Evolutionary conservation across 35 echinoderm and acorn worm genomes (phyloP), one percentile per base, ranked within the genome.

Genomic region (Strongylocentrotus purpuratus): DNA sequence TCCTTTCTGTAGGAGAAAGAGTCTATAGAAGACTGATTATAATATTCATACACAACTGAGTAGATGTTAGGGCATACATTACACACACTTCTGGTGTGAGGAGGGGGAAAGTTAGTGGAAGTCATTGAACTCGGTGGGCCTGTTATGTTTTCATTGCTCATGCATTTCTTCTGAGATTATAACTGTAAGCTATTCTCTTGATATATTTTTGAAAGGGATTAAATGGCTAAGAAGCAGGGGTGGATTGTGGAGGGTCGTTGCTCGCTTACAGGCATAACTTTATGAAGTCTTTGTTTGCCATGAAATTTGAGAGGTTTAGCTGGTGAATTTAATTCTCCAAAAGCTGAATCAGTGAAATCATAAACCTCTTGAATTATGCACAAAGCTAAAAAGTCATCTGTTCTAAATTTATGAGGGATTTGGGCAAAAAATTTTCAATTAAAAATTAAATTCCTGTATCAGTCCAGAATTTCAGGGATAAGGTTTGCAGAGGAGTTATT

Each of bases 121-220:
- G 87, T 89, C 87, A 89, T 33, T 89, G 87, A 89, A 89, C 87
- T 89, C 41, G 9, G 45, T 46, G 7, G 33, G 45, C 87, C 45
- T 89, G 33, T 89, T 46, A 45, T 89, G 87, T 89, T 89, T 89
- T 89, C 87, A 89, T 89, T 89, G 32, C 87, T 25, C 32, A 15
- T 89, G 14, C 4, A 15, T 20, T 89, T 41, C 87, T 89, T 18
- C 33, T 18, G 13, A 89, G 87, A 89, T 89, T 45, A 45, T 18
- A 46, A 89, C 33, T 33, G 33, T 89, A 46, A 89, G 87, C 87
- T 13, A 89, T 89, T 89, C 32, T 89, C 87, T 78, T 17, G 87
- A 33, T 33, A 89, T 89, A 46, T 89, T 89, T 89, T 45, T 89
- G 87, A 46, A 89, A 89, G 87, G 87, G 87, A 89, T 89, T 89